Conservation (phyloP, 2,113 vertebrate species). For the Sinocyclocheilus anophthalmus region DNA sequence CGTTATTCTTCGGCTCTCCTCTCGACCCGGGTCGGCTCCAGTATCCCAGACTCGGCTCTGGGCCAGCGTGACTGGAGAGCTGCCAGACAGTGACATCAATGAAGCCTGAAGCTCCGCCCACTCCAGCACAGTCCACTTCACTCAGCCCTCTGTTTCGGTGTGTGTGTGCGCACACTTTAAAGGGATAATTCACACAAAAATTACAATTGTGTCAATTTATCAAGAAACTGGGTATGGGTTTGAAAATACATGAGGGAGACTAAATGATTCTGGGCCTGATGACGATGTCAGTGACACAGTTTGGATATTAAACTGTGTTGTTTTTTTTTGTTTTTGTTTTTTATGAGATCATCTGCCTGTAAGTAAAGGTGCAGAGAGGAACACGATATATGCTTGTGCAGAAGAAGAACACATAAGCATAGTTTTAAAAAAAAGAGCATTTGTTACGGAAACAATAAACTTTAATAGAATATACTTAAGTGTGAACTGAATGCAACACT, state of each 20-base stretch:
- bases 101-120: slow-evolving; percentile 58
- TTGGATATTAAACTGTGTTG: neutral
- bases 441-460: neutral
- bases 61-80: slow-evolving; percentile 34
- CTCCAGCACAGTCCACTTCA: slow-evolving; percentile 57
- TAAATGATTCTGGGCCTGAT: neutral
- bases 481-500: neutral
- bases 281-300: neutral
- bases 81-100: slow-evolving; percentile 74
- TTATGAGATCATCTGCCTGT: neutral
- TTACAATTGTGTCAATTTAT: neutral
- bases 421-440: neutral
- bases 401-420: neutral
- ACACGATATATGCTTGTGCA: neutral
- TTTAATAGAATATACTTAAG: neutral
- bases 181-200: neutral
- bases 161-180: neutral
- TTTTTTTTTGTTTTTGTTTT: neutral
- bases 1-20: slow-evolving; percentile 87
- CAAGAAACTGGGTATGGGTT: neutral
- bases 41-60: slow-evolving; percentile 68
- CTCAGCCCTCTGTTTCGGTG: neutral
- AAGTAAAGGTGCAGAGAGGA: neutral
- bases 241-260: neutral
- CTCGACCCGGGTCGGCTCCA: slow-evolving; percentile 70